Percentiles rank a stretch among this genome's conserved stretches.
Evolutionary conservation across 2,113 vertebrate genomes (phyloP).

Genomic region (Phaetusa simplex): DNA sequence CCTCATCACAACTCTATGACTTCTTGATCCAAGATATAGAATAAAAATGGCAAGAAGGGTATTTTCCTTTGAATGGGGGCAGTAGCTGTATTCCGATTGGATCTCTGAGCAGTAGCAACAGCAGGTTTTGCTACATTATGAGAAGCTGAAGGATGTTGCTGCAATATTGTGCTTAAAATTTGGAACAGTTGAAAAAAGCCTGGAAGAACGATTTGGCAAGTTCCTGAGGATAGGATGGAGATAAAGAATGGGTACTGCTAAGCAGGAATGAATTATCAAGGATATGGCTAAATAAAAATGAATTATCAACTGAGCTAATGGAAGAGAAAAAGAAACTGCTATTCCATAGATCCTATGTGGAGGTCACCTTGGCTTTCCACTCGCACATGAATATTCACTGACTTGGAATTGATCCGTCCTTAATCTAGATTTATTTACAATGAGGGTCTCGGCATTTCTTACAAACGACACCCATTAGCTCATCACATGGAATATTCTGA

Average conservation of each 20-base stretch:
- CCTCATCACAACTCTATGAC: neutral
- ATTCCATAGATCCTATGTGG: neutral
- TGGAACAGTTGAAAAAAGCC: neutral
- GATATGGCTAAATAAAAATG: constrained; percentile 41
- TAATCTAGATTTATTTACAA: constrained; percentile 25
- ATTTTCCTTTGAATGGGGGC: neutral
- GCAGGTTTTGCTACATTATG: neutral
- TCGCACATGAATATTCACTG: constrained; percentile 44
- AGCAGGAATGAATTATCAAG: constrained; percentile 29
- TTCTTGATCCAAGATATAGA: neutral
- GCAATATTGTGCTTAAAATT: neutral
- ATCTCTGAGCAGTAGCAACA: neutral
- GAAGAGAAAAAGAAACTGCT: constrained; percentile 10
- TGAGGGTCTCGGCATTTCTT: neutral
- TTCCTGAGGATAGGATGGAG: neutral
- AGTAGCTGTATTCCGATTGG: neutral
- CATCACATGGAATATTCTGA: neutral
- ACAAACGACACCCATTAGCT: neutral
- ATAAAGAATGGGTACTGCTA: constrained; percentile 27
- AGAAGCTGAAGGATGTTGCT: neutral
- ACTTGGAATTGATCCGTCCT: neutral
- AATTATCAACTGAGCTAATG: constrained; percentile 42
- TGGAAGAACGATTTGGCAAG: constrained; percentile 20
- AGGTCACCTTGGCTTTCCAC: constrained; percentile 59
- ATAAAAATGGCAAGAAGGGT: neutral